Conservation (phyloP, 2,113 vertebrate genomes). For the Chroicocephalus ridibundus region DNA sequence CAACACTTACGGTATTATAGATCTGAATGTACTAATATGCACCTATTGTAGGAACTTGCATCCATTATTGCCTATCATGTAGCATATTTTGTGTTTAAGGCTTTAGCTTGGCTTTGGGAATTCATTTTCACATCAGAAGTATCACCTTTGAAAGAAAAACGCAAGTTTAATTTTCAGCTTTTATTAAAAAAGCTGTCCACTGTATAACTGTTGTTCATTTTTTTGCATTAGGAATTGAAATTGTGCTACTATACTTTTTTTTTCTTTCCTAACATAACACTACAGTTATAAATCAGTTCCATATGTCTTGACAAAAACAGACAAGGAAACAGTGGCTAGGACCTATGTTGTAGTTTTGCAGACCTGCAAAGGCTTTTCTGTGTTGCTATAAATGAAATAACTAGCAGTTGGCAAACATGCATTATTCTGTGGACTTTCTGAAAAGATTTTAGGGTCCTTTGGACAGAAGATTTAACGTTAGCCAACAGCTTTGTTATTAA, state of each 20-base stretch:
- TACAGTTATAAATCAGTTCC: background rate
- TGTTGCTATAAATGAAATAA: background rate
- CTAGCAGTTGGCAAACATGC: background rate
- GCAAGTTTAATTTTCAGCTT: background rate
- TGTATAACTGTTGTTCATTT: background rate
- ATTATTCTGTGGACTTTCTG: background rate
- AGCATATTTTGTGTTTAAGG: background rate
- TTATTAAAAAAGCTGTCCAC: background rate
- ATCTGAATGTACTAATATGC: background rate
- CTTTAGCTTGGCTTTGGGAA: background rate
- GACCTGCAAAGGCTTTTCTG: background rate
- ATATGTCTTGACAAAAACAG: background rate
- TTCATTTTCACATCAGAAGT: background rate
- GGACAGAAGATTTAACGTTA: background rate
- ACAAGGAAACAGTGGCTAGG: background rate
- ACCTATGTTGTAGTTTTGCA: background rate
- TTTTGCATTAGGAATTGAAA: background rate
- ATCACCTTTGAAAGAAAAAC: background rate
- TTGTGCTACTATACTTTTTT: background rate
- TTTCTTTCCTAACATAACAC: background rate
- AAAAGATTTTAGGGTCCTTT: background rate
- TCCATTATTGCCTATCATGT: background rate
- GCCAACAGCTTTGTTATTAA: background rate
- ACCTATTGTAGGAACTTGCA: background rate
- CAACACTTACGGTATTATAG: background rate